A percentile compares a stretch with the other conserved stretches of the same genome.
Evolutionary conservation across 1,140 invertebrate genomes (phyloP).

Genomic region (Aphis gossypii): DNA sequence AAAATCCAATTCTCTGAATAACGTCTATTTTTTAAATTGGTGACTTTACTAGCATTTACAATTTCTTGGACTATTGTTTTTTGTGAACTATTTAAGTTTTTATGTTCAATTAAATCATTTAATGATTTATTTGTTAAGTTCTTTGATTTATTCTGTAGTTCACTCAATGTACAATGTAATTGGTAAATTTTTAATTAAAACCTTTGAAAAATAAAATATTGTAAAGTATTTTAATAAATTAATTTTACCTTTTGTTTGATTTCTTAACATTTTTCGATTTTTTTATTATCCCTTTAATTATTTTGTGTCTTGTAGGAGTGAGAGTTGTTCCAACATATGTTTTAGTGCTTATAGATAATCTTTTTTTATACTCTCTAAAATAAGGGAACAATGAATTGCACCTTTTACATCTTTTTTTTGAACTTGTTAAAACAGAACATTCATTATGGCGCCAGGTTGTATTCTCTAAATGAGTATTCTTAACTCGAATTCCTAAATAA

Average conservation of each 20-base stretch:
- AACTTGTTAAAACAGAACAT: not conserved
- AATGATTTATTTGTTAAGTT: no score
- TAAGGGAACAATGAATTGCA: not conserved
- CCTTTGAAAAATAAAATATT: no score
- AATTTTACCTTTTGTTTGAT: not conserved
- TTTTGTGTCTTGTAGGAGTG: not conserved
- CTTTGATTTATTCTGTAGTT: not conserved
- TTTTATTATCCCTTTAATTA: not conserved
- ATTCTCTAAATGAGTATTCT: not conserved
- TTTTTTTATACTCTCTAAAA: constrained; percentile 1
- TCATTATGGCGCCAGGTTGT: not conserved
- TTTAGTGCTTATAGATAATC: not conserved
- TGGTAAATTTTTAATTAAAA: no score
- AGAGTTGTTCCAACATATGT: not conserved
- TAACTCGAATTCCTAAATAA: not conserved
- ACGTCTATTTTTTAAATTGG: no score
- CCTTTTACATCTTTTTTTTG: not conserved
- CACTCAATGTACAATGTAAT: not conserved
- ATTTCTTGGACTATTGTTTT: no score
- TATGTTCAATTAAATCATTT: no score
- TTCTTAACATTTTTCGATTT: not conserved
- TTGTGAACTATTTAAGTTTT: no score
- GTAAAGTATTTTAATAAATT: no score
- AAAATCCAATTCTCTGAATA: no score
- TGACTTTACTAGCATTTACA: no score